Conservation (phyloP, 2,888 invertebrate species). For the Drosophila siamana region DNA sequence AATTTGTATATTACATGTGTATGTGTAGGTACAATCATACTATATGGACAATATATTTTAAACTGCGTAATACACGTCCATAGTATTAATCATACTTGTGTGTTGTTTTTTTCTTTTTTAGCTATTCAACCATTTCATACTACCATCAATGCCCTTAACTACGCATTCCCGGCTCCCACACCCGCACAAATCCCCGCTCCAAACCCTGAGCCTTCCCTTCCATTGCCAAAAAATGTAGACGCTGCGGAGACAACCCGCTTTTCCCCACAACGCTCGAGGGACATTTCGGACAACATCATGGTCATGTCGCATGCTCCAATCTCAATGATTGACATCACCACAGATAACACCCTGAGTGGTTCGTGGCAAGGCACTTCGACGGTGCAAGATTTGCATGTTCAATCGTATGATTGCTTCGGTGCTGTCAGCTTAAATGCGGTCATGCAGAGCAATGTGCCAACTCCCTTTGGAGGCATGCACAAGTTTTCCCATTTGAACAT, state of each 20-base stretch:
- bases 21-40: background rate
- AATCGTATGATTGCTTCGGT: slow-evolving; percentile 89
- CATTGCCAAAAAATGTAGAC: slow-evolving; percentile 89
- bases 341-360: slow-evolving; percentile 66
- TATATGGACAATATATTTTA: background rate
- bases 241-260: slow-evolving; percentile 88
- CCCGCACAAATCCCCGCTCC: slow-evolving; percentile 65
- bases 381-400: slow-evolving; percentile 87
- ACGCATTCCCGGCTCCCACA: slow-evolving; percentile 87
- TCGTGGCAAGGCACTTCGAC: slow-evolving; percentile 64
- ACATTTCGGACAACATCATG: slow-evolving; percentile 88
- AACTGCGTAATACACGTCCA: slow-evolving; percentile 53
- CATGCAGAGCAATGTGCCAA: slow-evolving; percentile 92
- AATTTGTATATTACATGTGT: background rate
- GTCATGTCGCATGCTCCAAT: slow-evolving; percentile 86
- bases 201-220: slow-evolving; percentile 75
- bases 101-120: slow-evolving; percentile 25
- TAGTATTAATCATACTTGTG: slow-evolving; percentile 18
- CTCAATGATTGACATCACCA: slow-evolving; percentile 76
- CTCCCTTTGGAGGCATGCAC: slow-evolving; percentile 88
- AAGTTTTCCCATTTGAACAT: slow-evolving; percentile 89
- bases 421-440: slow-evolving; percentile 89
- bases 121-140: slow-evolving; percentile 59
- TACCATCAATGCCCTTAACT: slow-evolving; percentile 84
- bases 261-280: slow-evolving; percentile 88